Evolutionary conservation across 2,113 vertebrate species (phyloP).

Genomic region (Microtus ochrogaster): DNA sequence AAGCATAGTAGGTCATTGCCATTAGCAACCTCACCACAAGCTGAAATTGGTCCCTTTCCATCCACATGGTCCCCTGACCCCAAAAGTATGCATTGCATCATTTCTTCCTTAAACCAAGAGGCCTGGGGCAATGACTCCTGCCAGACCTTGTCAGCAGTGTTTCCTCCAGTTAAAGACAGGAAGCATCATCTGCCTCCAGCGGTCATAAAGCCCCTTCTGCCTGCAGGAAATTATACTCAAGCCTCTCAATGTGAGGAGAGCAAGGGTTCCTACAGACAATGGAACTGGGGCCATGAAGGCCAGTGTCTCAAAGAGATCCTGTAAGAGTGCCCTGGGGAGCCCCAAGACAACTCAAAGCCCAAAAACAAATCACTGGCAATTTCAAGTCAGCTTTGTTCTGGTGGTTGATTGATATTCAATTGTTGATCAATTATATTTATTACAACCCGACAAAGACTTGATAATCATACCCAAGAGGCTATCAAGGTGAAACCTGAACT

Average conservation of each 20-base stretch:
- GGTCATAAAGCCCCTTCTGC: background rate
- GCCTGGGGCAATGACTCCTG: background rate
- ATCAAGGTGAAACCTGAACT: background rate
- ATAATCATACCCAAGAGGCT: background rate
- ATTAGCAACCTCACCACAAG: background rate
- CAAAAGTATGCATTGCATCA: background rate
- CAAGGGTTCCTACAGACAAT: background rate
- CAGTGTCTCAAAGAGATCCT: background rate
- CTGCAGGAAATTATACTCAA: background rate
- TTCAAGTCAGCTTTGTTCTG: background rate
- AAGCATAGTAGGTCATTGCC: background rate
- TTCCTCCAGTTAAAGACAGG: background rate
- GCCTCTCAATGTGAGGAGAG: background rate
- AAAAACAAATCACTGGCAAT: background rate
- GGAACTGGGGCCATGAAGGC: background rate
- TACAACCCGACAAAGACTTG: background rate
- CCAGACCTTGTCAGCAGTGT: background rate
- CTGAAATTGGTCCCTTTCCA: background rate
- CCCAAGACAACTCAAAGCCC: background rate
- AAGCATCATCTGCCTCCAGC: background rate
- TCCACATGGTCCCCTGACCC: background rate
- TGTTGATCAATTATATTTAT: background rate
- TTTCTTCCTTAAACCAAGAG: background rate
- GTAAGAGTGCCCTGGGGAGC: background rate
- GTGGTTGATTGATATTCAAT: background rate